Conservation (phyloP, 2,113 vertebrate species). For the Campylorhamphus procurvoides region DNA sequence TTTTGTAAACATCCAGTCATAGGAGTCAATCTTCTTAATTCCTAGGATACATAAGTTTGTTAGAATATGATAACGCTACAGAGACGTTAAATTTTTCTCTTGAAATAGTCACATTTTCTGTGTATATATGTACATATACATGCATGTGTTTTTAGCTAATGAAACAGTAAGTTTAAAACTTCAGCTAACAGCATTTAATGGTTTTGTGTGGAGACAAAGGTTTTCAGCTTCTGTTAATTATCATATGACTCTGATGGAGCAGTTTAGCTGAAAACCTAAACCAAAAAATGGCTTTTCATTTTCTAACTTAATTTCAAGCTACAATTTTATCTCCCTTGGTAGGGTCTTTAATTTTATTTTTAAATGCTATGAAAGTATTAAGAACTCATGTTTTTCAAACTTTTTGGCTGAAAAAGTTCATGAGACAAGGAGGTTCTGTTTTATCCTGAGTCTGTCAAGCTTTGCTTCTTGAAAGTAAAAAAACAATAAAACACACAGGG, state of each 20-base stretch:
- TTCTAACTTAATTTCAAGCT: neutral
- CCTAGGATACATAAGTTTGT: neutral
- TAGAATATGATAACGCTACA: neutral
- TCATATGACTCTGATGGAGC: neutral
- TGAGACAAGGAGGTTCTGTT: neutral
- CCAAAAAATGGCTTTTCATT: neutral
- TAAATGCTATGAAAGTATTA: neutral
- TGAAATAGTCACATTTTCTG: neutral
- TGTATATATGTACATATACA: neutral
- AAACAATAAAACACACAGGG: neutral
- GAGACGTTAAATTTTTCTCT: neutral
- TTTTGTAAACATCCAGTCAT: neutral
- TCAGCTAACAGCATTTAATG: neutral
- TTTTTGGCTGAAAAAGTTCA: neutral
- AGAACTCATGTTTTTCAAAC: neutral
- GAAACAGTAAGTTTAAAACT: neutral
- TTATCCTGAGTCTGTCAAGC: neutral
- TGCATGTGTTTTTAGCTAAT: neutral
- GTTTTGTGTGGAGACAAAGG: neutral
- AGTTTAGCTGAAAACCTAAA: neutral
- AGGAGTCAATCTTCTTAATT: neutral
- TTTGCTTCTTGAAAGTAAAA: neutral
- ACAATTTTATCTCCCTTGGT: neutral
- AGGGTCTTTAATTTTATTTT: neutral
- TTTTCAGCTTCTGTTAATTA: neutral